Conservation (phyloP, 2,888 invertebrate species). For the Pristionchus mayeri region DNA sequence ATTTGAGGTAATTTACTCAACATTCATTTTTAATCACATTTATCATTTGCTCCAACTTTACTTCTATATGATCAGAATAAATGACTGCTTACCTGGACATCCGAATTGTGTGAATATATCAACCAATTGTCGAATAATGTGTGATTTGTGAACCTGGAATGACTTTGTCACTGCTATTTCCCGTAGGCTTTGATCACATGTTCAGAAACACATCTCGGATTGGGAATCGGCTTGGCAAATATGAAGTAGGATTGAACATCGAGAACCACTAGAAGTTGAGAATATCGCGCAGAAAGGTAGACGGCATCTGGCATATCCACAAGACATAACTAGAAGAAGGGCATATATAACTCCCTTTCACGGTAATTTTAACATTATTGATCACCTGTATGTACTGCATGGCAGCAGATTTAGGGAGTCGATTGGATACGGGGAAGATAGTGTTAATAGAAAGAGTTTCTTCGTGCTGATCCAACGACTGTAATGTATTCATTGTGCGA, state of each 20-base stretch:
- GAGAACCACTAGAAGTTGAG: constrained; percentile 27
- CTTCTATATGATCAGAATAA: too few species aligned
- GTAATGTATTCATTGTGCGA: background rate
- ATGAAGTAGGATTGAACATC: constrained; percentile 28
- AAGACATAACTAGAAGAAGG: constrained; percentile 11
- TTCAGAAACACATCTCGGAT: background rate
- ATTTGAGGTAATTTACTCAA: background rate
- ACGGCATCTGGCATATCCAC: constrained; percentile 35
- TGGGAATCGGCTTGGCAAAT: constrained; percentile 9
- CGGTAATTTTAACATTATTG: background rate
- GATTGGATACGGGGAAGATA: constrained; percentile 5
- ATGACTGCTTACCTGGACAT: constrained; percentile 39
- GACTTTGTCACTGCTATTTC: background rate
- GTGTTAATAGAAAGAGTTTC: background rate
- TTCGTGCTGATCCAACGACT: background rate
- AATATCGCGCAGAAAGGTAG: background rate
- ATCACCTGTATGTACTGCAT: constrained; percentile 42
- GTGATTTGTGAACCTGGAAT: constrained; percentile 27
- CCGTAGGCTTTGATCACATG: background rate
- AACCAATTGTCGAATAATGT: constrained; percentile 19
- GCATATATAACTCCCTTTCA: background rate
- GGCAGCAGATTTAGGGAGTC: background rate
- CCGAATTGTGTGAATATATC: constrained; percentile 45
- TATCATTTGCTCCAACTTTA: too few species aligned
- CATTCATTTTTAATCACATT: too few species aligned